Conservation (phyloP, 1,140 invertebrate genomes). For the Cydia splendana region DNA sequence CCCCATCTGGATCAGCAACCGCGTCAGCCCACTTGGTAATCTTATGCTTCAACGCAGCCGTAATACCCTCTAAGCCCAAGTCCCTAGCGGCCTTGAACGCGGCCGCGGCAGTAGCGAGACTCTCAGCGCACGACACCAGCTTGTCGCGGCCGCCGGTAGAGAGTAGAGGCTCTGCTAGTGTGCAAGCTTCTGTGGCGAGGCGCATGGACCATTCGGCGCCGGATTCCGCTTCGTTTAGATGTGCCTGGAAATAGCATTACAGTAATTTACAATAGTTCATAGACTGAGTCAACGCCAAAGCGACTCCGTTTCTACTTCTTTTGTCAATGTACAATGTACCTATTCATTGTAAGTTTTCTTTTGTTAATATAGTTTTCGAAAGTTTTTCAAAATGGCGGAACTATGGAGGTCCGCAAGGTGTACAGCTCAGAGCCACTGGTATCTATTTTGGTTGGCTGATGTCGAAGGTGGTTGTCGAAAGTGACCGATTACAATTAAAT, state of each 20-base stretch:
- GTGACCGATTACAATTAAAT: too few species aligned
- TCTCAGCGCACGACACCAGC: conserved; percentile 57
- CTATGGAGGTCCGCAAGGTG: too few species aligned
- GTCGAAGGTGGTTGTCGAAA: too few species aligned
- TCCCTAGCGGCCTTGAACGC: conserved; percentile 53
- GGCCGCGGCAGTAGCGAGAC: conserved; percentile 53
- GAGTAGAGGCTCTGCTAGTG: conserved; percentile 44
- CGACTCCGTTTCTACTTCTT: too few species aligned
- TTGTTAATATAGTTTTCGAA: too few species aligned
- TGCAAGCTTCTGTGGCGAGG: conserved; percentile 56
- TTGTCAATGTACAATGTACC: too few species aligned
- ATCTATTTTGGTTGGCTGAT: too few species aligned
- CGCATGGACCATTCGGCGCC: conserved; percentile 93
- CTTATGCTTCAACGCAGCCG: conserved; percentile 49
- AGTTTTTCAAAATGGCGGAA: too few species aligned
- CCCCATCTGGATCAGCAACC: conserved; percentile 43
- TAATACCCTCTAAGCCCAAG: conserved; percentile 45
- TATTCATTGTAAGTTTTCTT: too few species aligned
- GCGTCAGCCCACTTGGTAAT: conserved; percentile 48
- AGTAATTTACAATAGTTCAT: background rate
- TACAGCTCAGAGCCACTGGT: too few species aligned
- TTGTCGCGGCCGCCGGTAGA: conserved; percentile 44
- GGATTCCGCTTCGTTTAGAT: conserved; percentile 95
- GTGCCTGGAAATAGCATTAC: conserved; percentile 81
- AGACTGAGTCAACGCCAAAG: too few species aligned